Evolutionary conservation across 1,140 invertebrate species (phyloP), one percentile per base, ranked within the genome.

Genomic region (Sarcophaga bullata): DNA sequence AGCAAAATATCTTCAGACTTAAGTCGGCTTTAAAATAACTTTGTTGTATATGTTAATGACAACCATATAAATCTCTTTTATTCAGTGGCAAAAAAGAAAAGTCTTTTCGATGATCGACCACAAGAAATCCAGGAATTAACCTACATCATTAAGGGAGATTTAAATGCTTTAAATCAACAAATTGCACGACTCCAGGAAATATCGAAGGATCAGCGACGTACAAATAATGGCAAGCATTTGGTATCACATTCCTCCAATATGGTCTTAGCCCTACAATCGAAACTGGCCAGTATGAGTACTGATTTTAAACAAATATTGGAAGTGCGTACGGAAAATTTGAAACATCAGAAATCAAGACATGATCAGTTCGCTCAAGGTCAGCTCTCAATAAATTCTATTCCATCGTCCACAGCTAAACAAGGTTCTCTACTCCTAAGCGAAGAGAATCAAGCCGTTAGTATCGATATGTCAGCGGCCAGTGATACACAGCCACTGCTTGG

Each of bases 41-140:
- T 37, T 37, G 25, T 37, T 37, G 25, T 2, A 37, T 37, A 37
- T 37, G 25, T 37, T 37, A 37, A 37, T 37, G 25, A 37, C 25
- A 37, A 37, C 25, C 25, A 37, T 37, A 37, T 37, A 37, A 37
- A 37, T 37, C 25, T 48, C n/a, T 58, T 58, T 84, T 52, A 94
- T 93, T 68, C 89, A 98, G 96, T 99, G 93, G 98, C 98, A 7
- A 99, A 99, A 92, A 95, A 96, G 86, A 98, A 98, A 91, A 98
- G 97, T 0, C 92, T 99, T 73, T 99, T 99, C 92, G 97, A 99
- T 91, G 98, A 99, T 88, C 92, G 95, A 90, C 96, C 97, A 73
- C 92, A 95, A 83, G 98, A 99, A 92, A 98, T 99, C 80, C 97
- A 99, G 91, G 97, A 99, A 90, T 91, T 99, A 58, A 99, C 98